Evolutionary conservation across 2,113 vertebrate genomes (phyloP), one percentile per base, ranked within the genome.

Genomic region (Indri indri): DNA sequence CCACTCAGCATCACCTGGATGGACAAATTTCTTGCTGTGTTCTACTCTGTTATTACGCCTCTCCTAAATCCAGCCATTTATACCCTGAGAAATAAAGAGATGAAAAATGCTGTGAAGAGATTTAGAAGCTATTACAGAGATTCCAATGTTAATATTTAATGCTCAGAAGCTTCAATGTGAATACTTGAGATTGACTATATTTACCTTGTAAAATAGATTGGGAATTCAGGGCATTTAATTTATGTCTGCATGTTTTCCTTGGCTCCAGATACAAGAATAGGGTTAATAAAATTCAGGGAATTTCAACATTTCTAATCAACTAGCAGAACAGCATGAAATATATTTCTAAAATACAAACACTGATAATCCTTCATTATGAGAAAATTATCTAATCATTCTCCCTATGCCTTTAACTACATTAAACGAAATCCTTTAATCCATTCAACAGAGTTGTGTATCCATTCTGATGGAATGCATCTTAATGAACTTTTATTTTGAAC

Each of bases 61-160:
- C 42, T 98, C 0, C 87, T 98, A 61, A 98, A 97, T 68, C 96
- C 96, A 90, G 91, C 88, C 32, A 98, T 98, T 92, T 98, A 98
- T 70, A 97, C 97, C 0, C 11, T 98, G 27, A 97, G 96, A 79
- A 98, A 98, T 85, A 97, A 88, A 63, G 95, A 97, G 59, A 98
- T 98, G 32, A 97, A 95, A 89, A 92, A 71, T 25, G 82, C 96
- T 27, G 88, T 97, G 47, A 91, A 79, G 85, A 96, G 57, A 40
- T 59, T 96, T 18, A 83, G 47, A 89, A 86, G 22, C 25, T 79
- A 86, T 7, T 42, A 61, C 13, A 0, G 84, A 1, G 13, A 85
- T 50, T 85, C 59, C 17, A 86, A 94, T 16, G 27, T 11, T 57
- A 84, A 79, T 59, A 54, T 0, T 30, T 96, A 88, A 87, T 45